Evolutionary conservation across 1,140 invertebrate species (phyloP).

Genomic region (Ips typographus): DNA sequence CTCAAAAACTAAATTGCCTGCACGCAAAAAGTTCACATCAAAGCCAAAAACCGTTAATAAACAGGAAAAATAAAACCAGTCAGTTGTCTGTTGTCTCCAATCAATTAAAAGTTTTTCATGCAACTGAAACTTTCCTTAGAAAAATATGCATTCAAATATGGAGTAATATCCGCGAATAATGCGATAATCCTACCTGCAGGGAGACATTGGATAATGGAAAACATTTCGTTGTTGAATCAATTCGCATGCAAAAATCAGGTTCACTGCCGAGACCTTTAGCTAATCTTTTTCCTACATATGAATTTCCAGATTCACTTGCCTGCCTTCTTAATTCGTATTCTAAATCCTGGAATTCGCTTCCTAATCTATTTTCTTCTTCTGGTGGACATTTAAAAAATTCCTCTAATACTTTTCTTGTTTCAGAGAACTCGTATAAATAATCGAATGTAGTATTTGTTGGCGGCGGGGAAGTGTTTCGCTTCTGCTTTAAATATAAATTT

Average conservation of each 20-base stretch:
- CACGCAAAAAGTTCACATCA: background rate
- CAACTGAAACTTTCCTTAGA: background rate
- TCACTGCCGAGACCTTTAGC: constrained; percentile 60
- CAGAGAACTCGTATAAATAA: constrained; percentile 87
- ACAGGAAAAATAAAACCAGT: no score
- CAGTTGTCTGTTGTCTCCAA: no score
- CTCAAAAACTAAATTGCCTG: no score
- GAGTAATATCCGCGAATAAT: constrained; percentile 12
- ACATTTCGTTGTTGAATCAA: constrained; percentile 57
- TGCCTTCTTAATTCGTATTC: constrained; percentile 81
- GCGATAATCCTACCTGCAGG: constrained; percentile 52
- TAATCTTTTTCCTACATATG: constrained; percentile 78
- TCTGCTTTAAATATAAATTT: constrained; percentile 18
- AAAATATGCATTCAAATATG: no score
- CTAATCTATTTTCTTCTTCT: constrained; percentile 57
- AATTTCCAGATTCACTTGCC: constrained; percentile 61
- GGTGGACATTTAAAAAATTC: constrained; percentile 84
- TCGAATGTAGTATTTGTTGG: constrained; percentile 65
- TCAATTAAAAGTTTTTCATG: background rate
- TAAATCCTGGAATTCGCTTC: constrained; percentile 63
- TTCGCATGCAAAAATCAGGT: constrained; percentile 49
- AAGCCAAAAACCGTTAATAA: background rate
- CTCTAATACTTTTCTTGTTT: constrained; percentile 86
- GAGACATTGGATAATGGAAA: constrained; percentile 59
- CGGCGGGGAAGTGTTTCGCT: constrained; percentile 37